Evolutionary conservation across 2,888 invertebrate genomes (phyloP), one percentile per base, ranked within the genome.

Genomic region (Germaria angustata): DNA sequence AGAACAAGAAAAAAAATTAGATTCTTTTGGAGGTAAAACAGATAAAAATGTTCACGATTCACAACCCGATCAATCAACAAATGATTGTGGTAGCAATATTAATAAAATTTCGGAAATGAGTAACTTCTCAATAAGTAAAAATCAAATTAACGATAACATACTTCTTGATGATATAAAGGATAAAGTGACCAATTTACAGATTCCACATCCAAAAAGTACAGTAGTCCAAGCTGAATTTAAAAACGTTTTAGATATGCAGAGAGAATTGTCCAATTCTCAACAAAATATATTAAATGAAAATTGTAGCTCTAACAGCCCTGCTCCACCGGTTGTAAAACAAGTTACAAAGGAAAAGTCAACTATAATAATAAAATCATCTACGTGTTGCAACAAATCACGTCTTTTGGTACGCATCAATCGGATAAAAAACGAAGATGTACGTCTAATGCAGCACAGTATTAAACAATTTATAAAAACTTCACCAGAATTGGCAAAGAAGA

Each of bases 381-480:
- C 39, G 8, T 32, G 44, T 65, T 86, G 87, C 82, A 88, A 87
- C 80, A 89, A 88, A 83, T 87, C 92, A 78, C 88, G 88, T 85
- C 86, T 89, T 86, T 89, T 90, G 88, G 90, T 91, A 87, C 90
- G 90, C 87, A 88, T 91, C 85, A 90, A 88, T 88, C 88, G 90
- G 65, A 88, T 90, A 86, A 90, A 88, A 87, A 85, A 87, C 81
- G 91, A 93, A 87, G 94, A 94, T 89, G 93, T 93, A 87, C 92
- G 92, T 65, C 89, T 94, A 53, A 93, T 95, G 92, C 94, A 94
- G 86, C 93, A 93, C 87, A 94, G 94, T 90, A 89, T 94, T 84
- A 92, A 92, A 84, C 93, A 93, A 85, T 94, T 94, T 89, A 93
- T 92, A 73, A 93, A 94, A 88, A 94, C 93, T 86, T 92, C 93